Base-by-base conservation (phyloP, 2,888 invertebrate species). In the Pachliopta kotzebuea region DNA sequence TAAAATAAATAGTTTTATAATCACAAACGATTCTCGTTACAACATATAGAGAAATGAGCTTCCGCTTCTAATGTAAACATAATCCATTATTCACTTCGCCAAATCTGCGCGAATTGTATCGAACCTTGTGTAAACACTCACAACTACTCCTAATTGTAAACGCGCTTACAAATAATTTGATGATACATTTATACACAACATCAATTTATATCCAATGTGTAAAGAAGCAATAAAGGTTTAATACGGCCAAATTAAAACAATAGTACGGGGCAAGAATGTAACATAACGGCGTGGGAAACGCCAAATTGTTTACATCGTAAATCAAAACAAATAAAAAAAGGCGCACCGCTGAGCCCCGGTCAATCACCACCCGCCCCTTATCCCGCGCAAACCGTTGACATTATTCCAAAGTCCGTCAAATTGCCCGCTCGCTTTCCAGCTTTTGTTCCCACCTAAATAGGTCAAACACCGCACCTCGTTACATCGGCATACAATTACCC, bases 401-500 rank as follows among this genome's bases (percentile, higher is more conserved):
- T 45, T 57, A 21, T n/a, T 18, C 45, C 45, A 45, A 9, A 37
- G 18, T 45, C 45, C 45, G 45, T n/a, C 45, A 21, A 31, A 62
- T 56, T 52, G 17, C 20, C 59, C 50, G 0, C 50, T 23, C 54
- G 23, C 55, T 55, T 55, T 55, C n/a, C 23, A 64, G 20, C 56
- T 60, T 56, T 55, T 50, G 59, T 59, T 59, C 49, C 45, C 55
- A 55, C 45, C n/a, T 57, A 65, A 68, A 65, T 68, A 68, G 71
- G 70, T 68, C 68, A 67, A 49, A 45, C 50, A 31, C 63, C 62
- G 50, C 62, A 63, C 62, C 64, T 65, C 68, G 66, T 69, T 62
- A 66, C 66, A 63, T 63, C 55, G 70, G 76, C 63, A 68, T 73
- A 80, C 76, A 77, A 80, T 77, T 75, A 70, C 69, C 66, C 69